Base-by-base conservation (phyloP, 1,140 invertebrate genomes). In the Heliconius hewitsoni region DNA sequence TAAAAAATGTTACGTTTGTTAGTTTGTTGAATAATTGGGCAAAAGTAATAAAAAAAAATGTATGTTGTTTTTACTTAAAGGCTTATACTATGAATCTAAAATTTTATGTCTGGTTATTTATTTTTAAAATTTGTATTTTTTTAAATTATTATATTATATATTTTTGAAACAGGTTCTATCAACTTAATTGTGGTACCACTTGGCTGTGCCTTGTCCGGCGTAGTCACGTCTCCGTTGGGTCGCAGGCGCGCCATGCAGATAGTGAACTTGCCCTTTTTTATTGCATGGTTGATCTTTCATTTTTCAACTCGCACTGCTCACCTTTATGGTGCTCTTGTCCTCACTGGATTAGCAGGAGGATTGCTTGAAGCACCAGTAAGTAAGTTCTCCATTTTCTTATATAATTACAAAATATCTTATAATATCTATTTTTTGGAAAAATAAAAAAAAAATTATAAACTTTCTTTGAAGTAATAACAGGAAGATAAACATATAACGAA, bases 301-400 rank as follows among this genome's bases (percentile, higher is more conserved):
- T 97, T 96, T 82, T 91, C 97, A 0, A 95, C 88, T 3, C 94
- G 91, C 73, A 94, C 96, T 1, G 93, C 90, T 37, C 96, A 96
- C 87, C 91, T 97, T 18, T 97, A 97, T 88, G 82, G 95, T 2
- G 96, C 96, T 16, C 90, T 97, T 50, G 95, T 96, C 76, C 91
- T 97, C 70, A 96, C 96, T 19, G 97, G 97, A 9, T 81, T 97
- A 1, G 96, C 96, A 5, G 97, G 97, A 73, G 97, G 97, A 72
- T 89, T 98, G 0, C 92, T 97, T 66, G 97, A 97, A 93, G 97
- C 97, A 78, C 97, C 97, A 4, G 97, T 97, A 94, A 95, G 95
- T 94, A 88, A 76, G 88, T 80, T 80, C 73, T 11, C 34, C 16
- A 71, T 55, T n/a, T 27, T 66, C 27, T 66, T n/a, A 30, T 66